phyloP scores from a whole-genome alignment of 2,797 vertebrate species.

The Sebastes matsubarae region DNA sequence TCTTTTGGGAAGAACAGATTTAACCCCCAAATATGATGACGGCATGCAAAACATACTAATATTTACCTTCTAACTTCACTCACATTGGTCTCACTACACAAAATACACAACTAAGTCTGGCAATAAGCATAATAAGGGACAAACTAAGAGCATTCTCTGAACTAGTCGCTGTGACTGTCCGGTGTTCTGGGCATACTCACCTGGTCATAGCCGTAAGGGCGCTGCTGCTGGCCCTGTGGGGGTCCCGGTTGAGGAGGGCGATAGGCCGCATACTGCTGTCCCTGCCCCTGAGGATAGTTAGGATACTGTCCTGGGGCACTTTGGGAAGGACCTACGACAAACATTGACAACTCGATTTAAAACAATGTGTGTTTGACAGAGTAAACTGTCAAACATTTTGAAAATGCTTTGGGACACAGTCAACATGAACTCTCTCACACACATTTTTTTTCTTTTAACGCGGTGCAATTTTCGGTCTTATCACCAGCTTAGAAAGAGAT shows the following conservation, averaged over 20 bases:
- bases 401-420: not conserved
- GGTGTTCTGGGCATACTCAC: slow-evolving; percentile 78
- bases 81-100: slow-evolving; percentile 35
- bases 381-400: not conserved
- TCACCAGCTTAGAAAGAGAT: not conserved
- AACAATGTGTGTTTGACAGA: not conserved
- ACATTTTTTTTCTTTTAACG: not conserved
- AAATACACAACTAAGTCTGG: slow-evolving; percentile 39
- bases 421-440: not conserved
- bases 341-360: not conserved
- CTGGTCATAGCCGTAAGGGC: slow-evolving; percentile 98
- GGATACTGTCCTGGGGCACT: slow-evolving; percentile 94
- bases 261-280: slow-evolving; percentile 95
- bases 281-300: slow-evolving; percentile 97
- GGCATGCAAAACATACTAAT: slow-evolving; percentile 70
- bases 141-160: slow-evolving; percentile 29
- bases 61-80: slow-evolving; percentile 40
- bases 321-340: slow-evolving; percentile 88
- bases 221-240: slow-evolving; percentile 94
- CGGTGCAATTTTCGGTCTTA: not conserved
- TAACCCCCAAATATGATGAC: slow-evolving; percentile 57
- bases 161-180: slow-evolving; percentile 27
- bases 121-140: slow-evolving; percentile 36
- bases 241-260: slow-evolving; percentile 95
- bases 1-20: slow-evolving; percentile 49